Evolutionary conservation across 1,140 invertebrate species (phyloP), one percentile per base, ranked within the genome.

Genomic region (Drosophila seguyi): DNA sequence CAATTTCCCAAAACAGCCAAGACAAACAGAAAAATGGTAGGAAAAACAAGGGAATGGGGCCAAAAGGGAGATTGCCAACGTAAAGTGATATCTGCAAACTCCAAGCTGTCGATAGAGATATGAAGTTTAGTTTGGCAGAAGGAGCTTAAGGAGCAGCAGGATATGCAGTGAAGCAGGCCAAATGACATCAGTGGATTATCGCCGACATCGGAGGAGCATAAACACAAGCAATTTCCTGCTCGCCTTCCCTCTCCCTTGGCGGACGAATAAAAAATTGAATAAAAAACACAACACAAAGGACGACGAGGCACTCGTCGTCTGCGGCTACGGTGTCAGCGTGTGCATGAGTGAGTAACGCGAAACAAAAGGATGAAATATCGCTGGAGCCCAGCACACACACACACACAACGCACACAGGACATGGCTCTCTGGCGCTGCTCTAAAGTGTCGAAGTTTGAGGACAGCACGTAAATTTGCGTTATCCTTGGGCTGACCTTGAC

Each of bases 101-200:
- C 68, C 77, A 80, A 77, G 84, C 83, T 84, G 83, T 80, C 81
- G 83, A 86, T 83, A 58, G 83, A 88, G 84, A 79, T 88, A 81
- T 88, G 77, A 88, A 79, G 75, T 73, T 65, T 62, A 52, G 76
- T 75, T 55, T 67, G 63, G 66, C 31, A n/a, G 39, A 45, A 55
- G 52, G 59, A 60, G 66, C 50, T 36, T 6, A 36, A 36, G 50
- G 50, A 53, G 48, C 38, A 5, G 56, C 27, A 41, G 59, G 59
- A 50, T 77, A 76, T 76, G 74, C 74, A 86, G 69, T 78, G 79
- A 82, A 86, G 85, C 62, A 71, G 83, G 74, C 61, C 78, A 90
- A 90, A 90, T 90, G 85, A 90, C 81, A 90, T 90, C 85, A 90
- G 86, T 90, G 85, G 85, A 90, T 90, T 90, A 90, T 90, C 85